phyloP scores from a whole-genome alignment of 1,140 invertebrate species.

The Bombus confusus region DNA sequence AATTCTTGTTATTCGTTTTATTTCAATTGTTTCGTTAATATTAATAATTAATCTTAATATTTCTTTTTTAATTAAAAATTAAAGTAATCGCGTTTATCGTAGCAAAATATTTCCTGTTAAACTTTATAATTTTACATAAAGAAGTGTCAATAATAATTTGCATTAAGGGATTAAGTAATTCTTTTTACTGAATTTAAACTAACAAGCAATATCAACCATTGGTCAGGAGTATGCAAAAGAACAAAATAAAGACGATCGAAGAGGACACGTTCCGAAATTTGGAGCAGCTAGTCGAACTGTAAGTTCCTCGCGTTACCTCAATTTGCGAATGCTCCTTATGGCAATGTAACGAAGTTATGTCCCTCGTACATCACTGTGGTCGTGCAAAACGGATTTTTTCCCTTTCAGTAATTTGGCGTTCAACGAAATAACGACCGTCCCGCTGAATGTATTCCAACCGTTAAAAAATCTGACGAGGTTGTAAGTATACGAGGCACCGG shows the following conservation, averaged over 20 bases:
- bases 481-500: conserved; percentile 69
- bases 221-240: conserved; percentile 80
- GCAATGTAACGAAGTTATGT: conserved; percentile 10
- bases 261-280: conserved; percentile 80
- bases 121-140: neutral
- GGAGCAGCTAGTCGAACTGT: conserved; percentile 82
- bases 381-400: conserved; percentile 13
- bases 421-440: conserved; percentile 70
- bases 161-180: neutral
- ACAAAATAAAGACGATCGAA: conserved; percentile 80
- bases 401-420: conserved; percentile 80
- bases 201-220: conserved; percentile 70
- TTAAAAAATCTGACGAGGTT: conserved; percentile 72
- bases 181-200: conserved; percentile 53
- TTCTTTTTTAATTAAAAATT: too few species aligned
- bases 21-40: too few species aligned
- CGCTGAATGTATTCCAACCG: conserved; percentile 68
- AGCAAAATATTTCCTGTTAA: neutral
- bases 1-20: too few species aligned
- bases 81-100: neutral
- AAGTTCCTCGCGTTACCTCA: conserved; percentile 72
- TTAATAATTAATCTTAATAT: too few species aligned
- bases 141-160: neutral
- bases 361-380: neutral
- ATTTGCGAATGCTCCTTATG: neutral